Conservation (phyloP, 1,140 invertebrate species). For the Orchesella cincta region DNA sequence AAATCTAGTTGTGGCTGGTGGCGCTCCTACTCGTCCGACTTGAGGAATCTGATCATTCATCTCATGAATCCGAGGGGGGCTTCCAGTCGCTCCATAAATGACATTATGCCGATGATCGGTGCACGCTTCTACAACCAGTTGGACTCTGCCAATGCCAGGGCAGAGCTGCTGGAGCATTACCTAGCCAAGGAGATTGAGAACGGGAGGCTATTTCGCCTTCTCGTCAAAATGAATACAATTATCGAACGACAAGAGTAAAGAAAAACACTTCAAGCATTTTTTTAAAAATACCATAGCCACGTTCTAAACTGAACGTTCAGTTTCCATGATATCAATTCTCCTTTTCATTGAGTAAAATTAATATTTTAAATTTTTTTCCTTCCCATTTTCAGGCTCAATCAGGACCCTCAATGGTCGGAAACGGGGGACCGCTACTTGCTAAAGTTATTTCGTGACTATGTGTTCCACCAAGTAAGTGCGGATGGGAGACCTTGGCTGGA, state of each 20-base stretch:
- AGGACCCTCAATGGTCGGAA: slow-evolving; percentile 93
- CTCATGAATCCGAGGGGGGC: slow-evolving; percentile 55
- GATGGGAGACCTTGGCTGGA: slow-evolving; percentile 94
- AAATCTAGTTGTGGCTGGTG: slow-evolving; percentile 85
- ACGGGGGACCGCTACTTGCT: slow-evolving; percentile 96
- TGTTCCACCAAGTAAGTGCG: slow-evolving; percentile 91
- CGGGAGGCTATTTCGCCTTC: slow-evolving; percentile 82
- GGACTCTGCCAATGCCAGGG: slow-evolving; percentile 81
- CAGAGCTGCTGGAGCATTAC: slow-evolving; percentile 87
- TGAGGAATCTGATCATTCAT: slow-evolving; percentile 91
- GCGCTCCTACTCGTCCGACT: slow-evolving; percentile 86
- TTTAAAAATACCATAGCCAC: too few species aligned
- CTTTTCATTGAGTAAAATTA: background rate
- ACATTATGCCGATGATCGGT: slow-evolving; percentile 99
- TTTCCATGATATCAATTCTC: too few species aligned
- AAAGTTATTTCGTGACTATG: slow-evolving; percentile 95
- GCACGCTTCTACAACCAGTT: slow-evolving; percentile 94
- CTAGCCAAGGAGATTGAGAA: slow-evolving; percentile 92
- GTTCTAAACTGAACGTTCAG: too few species aligned
- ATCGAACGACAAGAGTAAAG: slow-evolving; percentile 89
- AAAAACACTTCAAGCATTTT: background rate
- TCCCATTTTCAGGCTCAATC: slow-evolving; percentile 70
- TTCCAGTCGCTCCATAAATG: slow-evolving; percentile 77
- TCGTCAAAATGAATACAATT: slow-evolving; percentile 86
- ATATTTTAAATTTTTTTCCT: slow-evolving; percentile 16